Evolutionary conservation across 2,888 invertebrate genomes (phyloP).

Genomic region (Nebria brevicollis): DNA sequence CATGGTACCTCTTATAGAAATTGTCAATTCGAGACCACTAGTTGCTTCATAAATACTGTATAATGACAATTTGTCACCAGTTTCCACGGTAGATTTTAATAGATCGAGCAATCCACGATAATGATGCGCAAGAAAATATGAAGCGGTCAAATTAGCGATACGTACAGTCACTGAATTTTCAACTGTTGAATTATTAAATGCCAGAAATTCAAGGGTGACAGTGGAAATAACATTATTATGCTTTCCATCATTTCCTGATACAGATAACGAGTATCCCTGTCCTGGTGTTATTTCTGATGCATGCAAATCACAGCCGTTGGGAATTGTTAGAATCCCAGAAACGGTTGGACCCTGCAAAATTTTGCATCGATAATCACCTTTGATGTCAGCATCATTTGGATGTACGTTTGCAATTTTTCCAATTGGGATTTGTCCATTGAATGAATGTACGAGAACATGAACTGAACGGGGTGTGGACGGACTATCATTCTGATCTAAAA

Average conservation of each 20-base stretch:
- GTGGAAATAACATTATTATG: conserved; percentile 89
- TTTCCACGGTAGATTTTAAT: conserved; percentile 73
- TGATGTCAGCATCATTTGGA: conserved; percentile 91
- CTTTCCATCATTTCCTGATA: conserved; percentile 90
- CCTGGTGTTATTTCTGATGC: conserved; percentile 77
- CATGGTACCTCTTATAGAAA: conserved; percentile 71
- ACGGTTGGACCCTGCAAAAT: conserved; percentile 74
- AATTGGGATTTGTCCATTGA: conserved; percentile 78
- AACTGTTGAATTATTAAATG: conserved; percentile 83
- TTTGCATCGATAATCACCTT: conserved; percentile 88
- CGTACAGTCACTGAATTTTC: conserved; percentile 84
- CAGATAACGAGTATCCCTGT: conserved; percentile 79
- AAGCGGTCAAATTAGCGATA: conserved; percentile 77
- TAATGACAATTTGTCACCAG: conserved; percentile 72
- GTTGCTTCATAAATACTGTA: conserved; percentile 78
- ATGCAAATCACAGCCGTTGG: conserved; percentile 81
- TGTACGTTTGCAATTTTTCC: conserved; percentile 92
- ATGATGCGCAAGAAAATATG: conserved; percentile 78
- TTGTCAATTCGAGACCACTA: conserved; percentile 74
- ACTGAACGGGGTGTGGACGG: conserved; percentile 86
- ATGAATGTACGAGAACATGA: conserved; percentile 80
- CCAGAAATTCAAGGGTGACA: conserved; percentile 82
- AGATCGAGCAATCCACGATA: conserved; percentile 80
- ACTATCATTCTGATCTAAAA: conserved; percentile 91
- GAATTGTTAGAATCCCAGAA: conserved; percentile 74